Evolutionary conservation across 2,113 vertebrate species (phyloP).

Genomic region (Albula glossodonta): DNA sequence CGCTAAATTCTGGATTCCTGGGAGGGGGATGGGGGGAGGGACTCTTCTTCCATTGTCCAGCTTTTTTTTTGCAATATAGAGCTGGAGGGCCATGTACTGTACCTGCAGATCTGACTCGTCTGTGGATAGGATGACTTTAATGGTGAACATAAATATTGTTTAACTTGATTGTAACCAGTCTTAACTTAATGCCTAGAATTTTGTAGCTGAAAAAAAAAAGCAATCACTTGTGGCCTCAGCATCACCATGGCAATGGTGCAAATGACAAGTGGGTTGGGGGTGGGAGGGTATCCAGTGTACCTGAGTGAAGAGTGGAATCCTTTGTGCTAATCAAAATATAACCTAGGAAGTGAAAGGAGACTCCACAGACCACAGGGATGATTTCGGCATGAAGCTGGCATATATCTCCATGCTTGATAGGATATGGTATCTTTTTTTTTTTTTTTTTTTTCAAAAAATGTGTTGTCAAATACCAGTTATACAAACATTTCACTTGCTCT

Average conservation of each 20-base stretch:
- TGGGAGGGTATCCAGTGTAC: no score
- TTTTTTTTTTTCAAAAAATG: no score
- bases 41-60: conserved; percentile 11
- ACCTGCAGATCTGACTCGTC: neutral
- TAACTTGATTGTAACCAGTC: neutral
- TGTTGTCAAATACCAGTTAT: no score
- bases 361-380: neutral
- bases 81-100: neutral
- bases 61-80: conserved; percentile 36
- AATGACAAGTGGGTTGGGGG: neutral
- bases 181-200: neutral
- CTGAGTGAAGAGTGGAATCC: no score
- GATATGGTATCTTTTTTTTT: conserved; percentile 59
- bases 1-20: conserved; percentile 22
- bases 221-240: neutral
- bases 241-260: neutral
- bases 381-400: conserved; percentile 29
- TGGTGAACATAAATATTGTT: neutral
- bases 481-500: no score
- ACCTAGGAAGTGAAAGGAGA: neutral
- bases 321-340: neutral
- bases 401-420: conserved; percentile 66
- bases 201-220: neutral
- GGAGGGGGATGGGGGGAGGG: conserved; percentile 35
- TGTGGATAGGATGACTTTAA: neutral